Evolutionary conservation across 1,140 invertebrate genomes (phyloP).

Genomic region (Drosophila micromelanica): DNA sequence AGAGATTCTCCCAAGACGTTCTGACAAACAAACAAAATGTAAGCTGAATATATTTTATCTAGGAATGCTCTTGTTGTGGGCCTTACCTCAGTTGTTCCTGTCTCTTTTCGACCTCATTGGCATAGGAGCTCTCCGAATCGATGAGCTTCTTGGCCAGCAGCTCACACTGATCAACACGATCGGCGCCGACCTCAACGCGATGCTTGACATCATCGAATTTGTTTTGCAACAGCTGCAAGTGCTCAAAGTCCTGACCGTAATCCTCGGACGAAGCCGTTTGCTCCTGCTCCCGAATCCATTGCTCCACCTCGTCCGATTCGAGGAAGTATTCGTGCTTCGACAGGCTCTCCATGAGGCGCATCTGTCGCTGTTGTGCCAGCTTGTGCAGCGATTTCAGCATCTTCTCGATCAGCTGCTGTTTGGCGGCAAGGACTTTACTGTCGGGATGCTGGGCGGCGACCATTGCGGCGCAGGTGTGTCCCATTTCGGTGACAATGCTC

Average conservation of each 20-base stretch:
- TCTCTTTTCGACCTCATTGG: constrained; percentile 93
- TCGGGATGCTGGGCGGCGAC: constrained; percentile 91
- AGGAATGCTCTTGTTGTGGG: not conserved
- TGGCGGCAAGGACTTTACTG: constrained; percentile 90
- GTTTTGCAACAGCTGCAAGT: constrained; percentile 93
- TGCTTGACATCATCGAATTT: constrained; percentile 99
- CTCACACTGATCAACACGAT: constrained; percentile 96
- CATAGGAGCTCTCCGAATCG: constrained; percentile 94
- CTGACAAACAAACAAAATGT: constrained; percentile 25
- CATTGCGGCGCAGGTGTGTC: constrained; percentile 92
- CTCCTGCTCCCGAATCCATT: constrained; percentile 97
- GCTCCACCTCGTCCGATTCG: constrained; percentile 95
- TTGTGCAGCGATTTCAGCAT: constrained; percentile 93
- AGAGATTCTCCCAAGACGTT: constrained; percentile 92
- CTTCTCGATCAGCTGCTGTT: constrained; percentile 91
- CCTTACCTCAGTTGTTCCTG: constrained; percentile 94
- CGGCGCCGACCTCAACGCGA: constrained; percentile 94
- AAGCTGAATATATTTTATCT: not conserved
- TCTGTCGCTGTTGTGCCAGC: constrained; percentile 91
- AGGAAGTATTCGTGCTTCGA: constrained; percentile 96
- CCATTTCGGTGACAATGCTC: constrained; percentile 96
- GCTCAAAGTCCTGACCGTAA: constrained; percentile 98
- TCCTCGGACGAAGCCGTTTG: constrained; percentile 96
- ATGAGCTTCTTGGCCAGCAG: constrained; percentile 95
- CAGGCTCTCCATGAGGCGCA: constrained; percentile 95